Base-by-base conservation (phyloP, 2,113 vertebrate species). In the Boulengeromyrus knoepffleri region DNA sequence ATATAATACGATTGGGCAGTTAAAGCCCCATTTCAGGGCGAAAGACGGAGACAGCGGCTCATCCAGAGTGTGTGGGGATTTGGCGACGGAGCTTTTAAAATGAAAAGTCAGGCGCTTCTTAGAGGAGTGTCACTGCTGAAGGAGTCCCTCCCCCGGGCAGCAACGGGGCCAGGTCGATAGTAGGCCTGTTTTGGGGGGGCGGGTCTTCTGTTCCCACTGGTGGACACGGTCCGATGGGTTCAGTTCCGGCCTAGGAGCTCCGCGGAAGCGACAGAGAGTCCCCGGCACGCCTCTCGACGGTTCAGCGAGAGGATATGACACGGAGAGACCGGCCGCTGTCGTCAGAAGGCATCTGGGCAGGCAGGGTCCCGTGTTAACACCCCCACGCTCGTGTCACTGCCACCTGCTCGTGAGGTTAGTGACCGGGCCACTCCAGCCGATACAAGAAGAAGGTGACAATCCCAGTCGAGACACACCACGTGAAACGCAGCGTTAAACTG, bases 351-450 rank as follows among this genome's bases (percentile, higher is more conserved):
- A 47, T 2, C 46, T 3, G 88, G 66, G 15, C 39, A 45, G 89
- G 39, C 39, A 70, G 45, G 53, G 47, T 47, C 87, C 17, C 7
- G 6, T 88, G 90, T 88, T 77, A 24, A 77, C 58, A 87, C 47
- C 50, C 13, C 45, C 13, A 70, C 2, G 70, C 49, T 88, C 31
- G n/a, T 88, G 90, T 90, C 74, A 83, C 3, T 56, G 90, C 90
- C 90, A 90, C 90, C 90, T 90, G 90, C 77, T 90, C 70, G 86
- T 62, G 74, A 90, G 90, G 90, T 88, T 83, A 90, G 39, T 27
- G 49, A 36, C 86, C 53, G 52, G n/a, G 52, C 56, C n/a, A n/a
- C 17, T 47, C 87, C 3, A n/a, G 70, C 39, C 24, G 52, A 84
- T 46, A 84, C 50, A 88, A 19, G 62, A 13, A 87, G 46, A 49